These are phyloP conservation scores for Athalia circularis DNA, from an alignment of 2,888 invertebrate genomes.

Conservation along the genomic window DNA sequence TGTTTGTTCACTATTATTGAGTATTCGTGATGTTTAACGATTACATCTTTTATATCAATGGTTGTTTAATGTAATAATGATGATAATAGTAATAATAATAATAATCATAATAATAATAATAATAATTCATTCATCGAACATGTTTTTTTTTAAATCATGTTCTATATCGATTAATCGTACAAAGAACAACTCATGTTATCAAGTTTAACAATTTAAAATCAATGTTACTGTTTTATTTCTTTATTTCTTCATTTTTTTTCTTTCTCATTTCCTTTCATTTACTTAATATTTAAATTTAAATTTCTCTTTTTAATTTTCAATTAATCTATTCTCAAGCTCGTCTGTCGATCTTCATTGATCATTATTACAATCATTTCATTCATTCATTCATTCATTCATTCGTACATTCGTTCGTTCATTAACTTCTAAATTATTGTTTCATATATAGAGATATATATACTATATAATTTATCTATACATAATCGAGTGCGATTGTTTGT, in stretches of 20 bases:
- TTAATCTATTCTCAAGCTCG: neutral
- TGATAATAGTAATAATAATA: no score
- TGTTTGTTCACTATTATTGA: neutral
- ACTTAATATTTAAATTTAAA: constrained; percentile 48
- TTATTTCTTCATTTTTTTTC: constrained; percentile 41
- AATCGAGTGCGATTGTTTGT: constrained; percentile 51
- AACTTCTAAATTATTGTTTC: neutral
- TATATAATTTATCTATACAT: neutral
- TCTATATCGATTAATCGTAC: no score
- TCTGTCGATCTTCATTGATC: neutral
- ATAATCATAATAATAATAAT: no score
- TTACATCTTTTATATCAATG: neutral
- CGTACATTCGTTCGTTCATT: neutral
- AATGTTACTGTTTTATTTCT: constrained; percentile 3
- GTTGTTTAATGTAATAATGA: no score
- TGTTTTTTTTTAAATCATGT: no score
- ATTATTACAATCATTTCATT: neutral
- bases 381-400: neutral
- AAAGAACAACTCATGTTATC: no score
- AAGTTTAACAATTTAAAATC: neutral
- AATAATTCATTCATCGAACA: no score
- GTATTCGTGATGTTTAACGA: neutral
- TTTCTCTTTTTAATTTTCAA: constrained; percentile 19
- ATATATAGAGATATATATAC: neutral
- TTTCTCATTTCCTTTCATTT: constrained; percentile 34